Base-by-base conservation (phyloP, 2,888 invertebrate species). In the Dasypolia templi region DNA sequence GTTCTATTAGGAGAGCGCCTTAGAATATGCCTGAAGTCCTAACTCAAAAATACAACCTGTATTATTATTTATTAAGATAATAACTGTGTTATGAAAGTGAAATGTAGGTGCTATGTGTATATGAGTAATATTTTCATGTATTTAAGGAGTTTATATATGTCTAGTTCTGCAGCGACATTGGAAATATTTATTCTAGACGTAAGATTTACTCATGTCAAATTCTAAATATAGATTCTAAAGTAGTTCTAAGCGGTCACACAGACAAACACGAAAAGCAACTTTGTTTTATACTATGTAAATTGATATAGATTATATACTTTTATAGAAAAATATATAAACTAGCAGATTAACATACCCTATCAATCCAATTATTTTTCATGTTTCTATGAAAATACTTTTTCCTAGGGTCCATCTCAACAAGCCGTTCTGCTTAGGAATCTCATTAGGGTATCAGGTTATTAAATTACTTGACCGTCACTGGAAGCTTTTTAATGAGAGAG, bases 101-200 rank as follows among this genome's bases (percentile, higher is more conserved):
- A 58, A 49, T 62, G 7, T 68, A 49, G 46, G 72, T 72, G 68
- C 42, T 76, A 61, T 66, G 26, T 67, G 44, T 68, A 35, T 68
- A 49, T 35, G 26, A 19, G n/a, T 32, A n/a, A 35, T 6, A 29
- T 55, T 56, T 55, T n/a, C 6, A 29, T 29, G n/a, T 75, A 58
- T 72, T 6, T 44, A 35, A 11, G 5, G 3, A 56, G 22, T 74
- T 42, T 62, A 7, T 17, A 12, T 32, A 29, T 56, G 49, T 39
- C n/a, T 72, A 39, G 29, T 39, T 59, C 51, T 22, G 11, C 29
- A 53, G 6, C 14, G 62, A 42, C n/a, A 56, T 49, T 35, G 6
- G 9, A 35, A 42, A 51, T 49, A 49, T 72, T 32, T 19, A 49
- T 72, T 58, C 29, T 32, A 17, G 4, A 17, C 39, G 22, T 1